Conservation (phyloP, 2,797 vertebrate species). For the Hypotaenidia philippensis region DNA sequence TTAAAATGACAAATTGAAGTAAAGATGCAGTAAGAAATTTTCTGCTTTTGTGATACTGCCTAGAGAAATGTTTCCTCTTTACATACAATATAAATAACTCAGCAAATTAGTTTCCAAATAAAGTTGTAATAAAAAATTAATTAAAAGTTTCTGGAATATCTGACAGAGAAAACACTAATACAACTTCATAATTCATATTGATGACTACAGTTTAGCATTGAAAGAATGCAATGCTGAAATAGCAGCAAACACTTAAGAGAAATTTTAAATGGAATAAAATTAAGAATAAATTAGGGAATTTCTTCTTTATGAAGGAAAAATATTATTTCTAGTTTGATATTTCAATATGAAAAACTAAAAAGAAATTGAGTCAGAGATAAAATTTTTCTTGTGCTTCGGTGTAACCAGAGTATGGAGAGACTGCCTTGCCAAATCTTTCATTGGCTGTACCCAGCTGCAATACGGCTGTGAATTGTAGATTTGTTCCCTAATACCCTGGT, state of each 20-base stretch:
- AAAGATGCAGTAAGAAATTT: background rate
- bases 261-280: background rate
- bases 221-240: background rate
- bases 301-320: background rate
- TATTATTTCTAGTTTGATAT: background rate
- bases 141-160: background rate
- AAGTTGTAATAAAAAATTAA: background rate
- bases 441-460: background rate
- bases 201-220: background rate
- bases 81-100: background rate
- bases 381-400: background rate
- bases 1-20: background rate
- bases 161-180: background rate
- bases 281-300: background rate
- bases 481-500: background rate
- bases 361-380: background rate
- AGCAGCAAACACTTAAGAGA: background rate
- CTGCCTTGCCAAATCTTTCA: background rate
- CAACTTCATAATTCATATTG: background rate
- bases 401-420: background rate
- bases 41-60: background rate
- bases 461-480: background rate
- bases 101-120: background rate
- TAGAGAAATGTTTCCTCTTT: background rate
- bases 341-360: background rate